These are phyloP conservation scores for Ranitomeya variabilis DNA, from an alignment of 2,113 vertebrate species.

Conservation along the genomic window DNA sequence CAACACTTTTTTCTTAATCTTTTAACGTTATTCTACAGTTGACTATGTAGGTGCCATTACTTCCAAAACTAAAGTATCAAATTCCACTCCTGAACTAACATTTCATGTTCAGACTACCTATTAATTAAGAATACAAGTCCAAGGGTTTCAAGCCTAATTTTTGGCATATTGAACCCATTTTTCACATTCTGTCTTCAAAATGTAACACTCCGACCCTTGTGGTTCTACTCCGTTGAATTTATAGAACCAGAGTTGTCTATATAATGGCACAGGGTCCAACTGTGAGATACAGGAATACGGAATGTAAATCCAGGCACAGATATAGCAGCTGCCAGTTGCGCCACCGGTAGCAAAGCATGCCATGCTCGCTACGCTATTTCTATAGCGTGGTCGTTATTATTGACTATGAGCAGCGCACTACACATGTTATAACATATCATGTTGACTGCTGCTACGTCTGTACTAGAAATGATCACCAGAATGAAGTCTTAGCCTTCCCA, in stretches of 20 bases:
- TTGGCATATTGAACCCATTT: not conserved
- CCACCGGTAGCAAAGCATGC: no score
- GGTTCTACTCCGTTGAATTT: no score
- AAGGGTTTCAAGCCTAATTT: no score
- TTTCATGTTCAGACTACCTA: no score
- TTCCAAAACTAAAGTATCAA: not conserved
- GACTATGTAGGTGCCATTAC: not conserved
- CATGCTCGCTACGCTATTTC: no score
- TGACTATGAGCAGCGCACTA: no score
- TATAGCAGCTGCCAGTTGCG: no score
- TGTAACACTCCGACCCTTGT: not conserved
- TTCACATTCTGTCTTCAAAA: not conserved
- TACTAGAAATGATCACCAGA: not conserved
- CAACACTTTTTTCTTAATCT: not conserved
- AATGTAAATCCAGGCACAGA: no score
- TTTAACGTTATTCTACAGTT: not conserved
- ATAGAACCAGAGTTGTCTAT: not conserved
- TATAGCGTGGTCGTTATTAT: no score
- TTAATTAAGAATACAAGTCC: no score
- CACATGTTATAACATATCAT: no score
- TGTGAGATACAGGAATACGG: not conserved
- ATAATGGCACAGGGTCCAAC: not conserved
- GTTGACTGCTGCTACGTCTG: no score
- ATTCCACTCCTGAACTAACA: not conserved
- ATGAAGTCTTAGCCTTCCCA: not conserved